phyloP scores from a whole-genome alignment of 2,888 invertebrate species.

The Desoria tigrina region DNA sequence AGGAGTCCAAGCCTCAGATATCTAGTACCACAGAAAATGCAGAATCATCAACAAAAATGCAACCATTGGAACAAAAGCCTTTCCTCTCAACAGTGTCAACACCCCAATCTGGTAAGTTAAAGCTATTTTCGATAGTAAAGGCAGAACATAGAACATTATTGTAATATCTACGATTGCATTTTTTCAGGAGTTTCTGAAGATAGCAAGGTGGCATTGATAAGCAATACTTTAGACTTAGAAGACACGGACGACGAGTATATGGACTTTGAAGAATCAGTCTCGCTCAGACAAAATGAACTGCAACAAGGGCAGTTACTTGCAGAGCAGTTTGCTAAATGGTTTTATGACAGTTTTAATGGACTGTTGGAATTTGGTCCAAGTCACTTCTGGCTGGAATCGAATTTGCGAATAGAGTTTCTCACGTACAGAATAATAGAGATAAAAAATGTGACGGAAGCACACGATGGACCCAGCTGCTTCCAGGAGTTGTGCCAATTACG shows the following conservation, averaged over 20 bases:
- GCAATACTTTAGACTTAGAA: neutral
- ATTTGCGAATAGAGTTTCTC: slow-evolving; percentile 56
- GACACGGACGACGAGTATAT: neutral
- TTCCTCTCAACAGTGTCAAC: no score
- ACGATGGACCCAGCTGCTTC: slow-evolving; percentile 55
- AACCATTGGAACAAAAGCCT: no score
- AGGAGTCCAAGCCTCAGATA: no score
- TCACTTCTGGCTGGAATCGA: slow-evolving; percentile 64
- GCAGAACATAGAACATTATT: no score
- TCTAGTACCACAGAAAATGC: no score
- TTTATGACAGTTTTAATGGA: slow-evolving; percentile 60
- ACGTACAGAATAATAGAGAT: slow-evolving; percentile 32
- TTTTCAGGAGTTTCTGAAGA: no score
- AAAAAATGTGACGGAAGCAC: slow-evolving; percentile 37
- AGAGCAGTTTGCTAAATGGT: slow-evolving; percentile 64
- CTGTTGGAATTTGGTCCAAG: slow-evolving; percentile 57
- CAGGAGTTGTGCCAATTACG: slow-evolving; percentile 56
- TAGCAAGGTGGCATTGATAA: no score
- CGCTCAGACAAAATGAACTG: slow-evolving; percentile 15
- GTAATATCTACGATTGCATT: no score
- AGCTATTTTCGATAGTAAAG: no score
- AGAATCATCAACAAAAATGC: no score
- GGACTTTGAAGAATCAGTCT: slow-evolving; percentile 22
- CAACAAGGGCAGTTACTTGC: slow-evolving; percentile 57
- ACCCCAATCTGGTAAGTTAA: no score